These are phyloP conservation scores for Pseudopleuronectes americanus DNA, from an alignment of 2,797 vertebrate species.

Conservation along the genomic window DNA sequence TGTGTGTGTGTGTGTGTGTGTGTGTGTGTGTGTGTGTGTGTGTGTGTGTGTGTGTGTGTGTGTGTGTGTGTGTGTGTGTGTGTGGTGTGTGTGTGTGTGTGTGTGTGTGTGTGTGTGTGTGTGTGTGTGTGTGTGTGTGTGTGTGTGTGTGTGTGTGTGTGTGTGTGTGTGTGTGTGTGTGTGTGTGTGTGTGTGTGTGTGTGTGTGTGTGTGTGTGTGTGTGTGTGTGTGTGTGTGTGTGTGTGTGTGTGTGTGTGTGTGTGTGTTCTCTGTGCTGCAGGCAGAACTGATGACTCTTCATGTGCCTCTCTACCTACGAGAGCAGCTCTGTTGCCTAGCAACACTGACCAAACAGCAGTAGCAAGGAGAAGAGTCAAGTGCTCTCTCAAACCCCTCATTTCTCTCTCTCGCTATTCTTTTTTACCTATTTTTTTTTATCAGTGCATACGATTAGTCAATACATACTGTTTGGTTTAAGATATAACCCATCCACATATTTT, in stretches of 20 bases:
- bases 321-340: slow-evolving; percentile 84
- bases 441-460: slow-evolving; percentile 58
- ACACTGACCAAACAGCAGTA: slow-evolving; percentile 84
- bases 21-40: too few species aligned
- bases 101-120: slow-evolving; percentile 33
- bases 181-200: too few species aligned
- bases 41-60: too few species aligned
- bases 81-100: slow-evolving; percentile 24
- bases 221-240: not conserved
- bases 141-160: too few species aligned
- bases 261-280: slow-evolving; percentile 68
- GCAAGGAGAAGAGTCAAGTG: slow-evolving; percentile 83
- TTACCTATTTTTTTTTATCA: slow-evolving; percentile 52
- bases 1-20: too few species aligned
- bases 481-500: slow-evolving; percentile 22
- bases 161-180: too few species aligned
- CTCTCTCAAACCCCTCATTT: slow-evolving; percentile 75
- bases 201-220: too few species aligned
- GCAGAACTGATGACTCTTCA: slow-evolving; percentile 82
- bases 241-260: slow-evolving; percentile 33
- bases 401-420: slow-evolving; percentile 49
- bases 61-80: too few species aligned
- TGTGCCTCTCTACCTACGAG: slow-evolving; percentile 82
- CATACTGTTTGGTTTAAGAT: slow-evolving; percentile 43
- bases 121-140: slow-evolving; percentile 27